Evolutionary conservation across 2,888 invertebrate species (phyloP), one percentile per base, ranked within the genome.

Genomic region (Actias luna): DNA sequence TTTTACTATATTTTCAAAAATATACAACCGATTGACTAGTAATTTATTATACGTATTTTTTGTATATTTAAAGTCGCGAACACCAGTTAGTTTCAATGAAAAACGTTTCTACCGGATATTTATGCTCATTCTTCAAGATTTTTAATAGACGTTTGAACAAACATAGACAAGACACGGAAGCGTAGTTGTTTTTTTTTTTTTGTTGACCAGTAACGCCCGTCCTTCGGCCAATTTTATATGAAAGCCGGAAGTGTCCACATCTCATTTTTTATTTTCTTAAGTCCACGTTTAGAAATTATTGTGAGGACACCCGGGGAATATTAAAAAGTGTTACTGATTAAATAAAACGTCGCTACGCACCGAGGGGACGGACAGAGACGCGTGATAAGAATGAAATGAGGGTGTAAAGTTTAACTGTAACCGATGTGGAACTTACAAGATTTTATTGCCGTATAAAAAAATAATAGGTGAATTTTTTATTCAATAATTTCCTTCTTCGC

Each of bases 281-380:
- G 64, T 67, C 64, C 65, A 68, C 67, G 63, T 64, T 66, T 65
- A 66, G 67, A 71, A 82, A 83, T 80, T 79, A 83, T 82, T 76
- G 78, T 78, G 74, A 39, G 72, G 73, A 74, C 82, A 84, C 79
- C 70, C 65, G 61, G 75, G 75, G 92, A 92, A 91, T 91, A 82
- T 86, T 89, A 90, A 92, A 91, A 89, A 88, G 86, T 87, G 83
- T 79, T 80, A 85, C 86, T 91, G 90, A 91, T 92, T 90, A 90
- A 91, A 92, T 90, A 91, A 88, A 91, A 85, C 83, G 90, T 86
- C 87, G 84, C 83, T 73, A 75, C 74, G 75, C 75, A 74, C 73
- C 71, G 70, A 69, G 73, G 82, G 78, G 74, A 67, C 70, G 69
- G 79, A 75, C 76, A 79, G 78, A 67, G 76, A 52, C 72, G 80